phyloP scores from a whole-genome alignment of 2,797 vertebrate genomes.

The Galaxias olidus region DNA sequence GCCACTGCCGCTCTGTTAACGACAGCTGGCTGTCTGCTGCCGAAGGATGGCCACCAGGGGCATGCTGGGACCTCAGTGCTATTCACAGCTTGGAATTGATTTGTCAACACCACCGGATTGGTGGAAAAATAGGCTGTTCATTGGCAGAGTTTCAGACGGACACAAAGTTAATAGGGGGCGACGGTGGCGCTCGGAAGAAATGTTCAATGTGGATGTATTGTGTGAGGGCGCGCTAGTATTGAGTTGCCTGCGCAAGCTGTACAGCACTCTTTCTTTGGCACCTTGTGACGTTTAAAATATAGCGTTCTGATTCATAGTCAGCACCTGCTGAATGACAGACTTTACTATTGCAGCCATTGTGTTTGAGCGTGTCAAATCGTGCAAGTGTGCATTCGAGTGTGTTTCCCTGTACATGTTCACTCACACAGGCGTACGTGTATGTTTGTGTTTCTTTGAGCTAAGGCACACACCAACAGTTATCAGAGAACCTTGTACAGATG shows the following conservation, averaged over 20 bases:
- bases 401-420: background rate
- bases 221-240: no score
- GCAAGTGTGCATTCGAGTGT: slow-evolving; percentile 3
- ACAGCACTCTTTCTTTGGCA: no score
- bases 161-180: slow-evolving; percentile 21
- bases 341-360: no score
- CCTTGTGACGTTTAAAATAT: no score
- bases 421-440: no score
- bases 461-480: background rate
- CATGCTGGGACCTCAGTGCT: slow-evolving; percentile 9
- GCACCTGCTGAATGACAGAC: no score
- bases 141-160: slow-evolving; percentile 26
- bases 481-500: no score
- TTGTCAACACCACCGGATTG: slow-evolving; percentile 34
- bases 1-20: background rate
- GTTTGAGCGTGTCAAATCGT: no score
- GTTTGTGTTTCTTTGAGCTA: background rate
- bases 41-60: slow-evolving; percentile 13
- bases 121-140: slow-evolving; percentile 27
- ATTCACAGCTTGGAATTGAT: slow-evolving; percentile 45
- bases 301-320: no score
- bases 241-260: no score
- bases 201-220: background rate
- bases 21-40: background rate
- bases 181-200: slow-evolving; percentile 1